Base-by-base conservation (phyloP, 2,888 invertebrate species). In the Meiosimyza decipiens region DNA sequence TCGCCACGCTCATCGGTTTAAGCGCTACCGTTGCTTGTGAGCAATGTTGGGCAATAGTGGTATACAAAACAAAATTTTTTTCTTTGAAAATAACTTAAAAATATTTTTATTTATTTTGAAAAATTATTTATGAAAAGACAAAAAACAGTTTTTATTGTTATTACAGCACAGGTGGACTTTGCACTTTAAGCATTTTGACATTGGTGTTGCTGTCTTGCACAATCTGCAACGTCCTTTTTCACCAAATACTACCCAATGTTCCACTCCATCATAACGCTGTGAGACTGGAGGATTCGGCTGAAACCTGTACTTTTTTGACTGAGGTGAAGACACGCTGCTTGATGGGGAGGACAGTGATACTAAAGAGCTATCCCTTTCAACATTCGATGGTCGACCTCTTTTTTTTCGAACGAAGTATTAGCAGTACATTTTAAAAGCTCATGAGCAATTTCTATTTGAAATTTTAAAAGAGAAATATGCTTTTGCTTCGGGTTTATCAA, bases 101-200 rank as follows among this genome's bases (percentile, higher is more conserved):
- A n/a, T n/a, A n/a, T n/a, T n/a, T 28, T 18, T n/a, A 40, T 1
- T 47, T 12, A 28, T 63, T 63, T 33, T 28, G 12, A 47, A 16
- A 40, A 15, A 63, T 47, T 28, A 16, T 4, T 6, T 63, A 47
- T 63, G 15, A 63, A 7, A 6, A n/a, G 22, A 15, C 50, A 63
- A 47, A 63, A 63, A 63, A 63, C 63, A 2, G 1, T 1, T 63
- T 63, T 33, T 47, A 12, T 49, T 63, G 2, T 47, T 63, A 3
- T 63, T 63, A 47, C 49, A 47, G 63, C 49, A 47, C 12, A 63
- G 49, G 16, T 22, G 49, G 47, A 11, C 15, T 28, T 59, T 66
- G 15, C 55, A 74, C 74, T 71, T 76, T 74, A 47, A 74, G 72
- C 72, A 74, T 75, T 73, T 74, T 72, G 75, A 73, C 72, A 74